Evolutionary conservation across 2,797 vertebrate genomes (phyloP), one percentile per base, ranked within the genome.

Genomic region (Characodon lateralis): DNA sequence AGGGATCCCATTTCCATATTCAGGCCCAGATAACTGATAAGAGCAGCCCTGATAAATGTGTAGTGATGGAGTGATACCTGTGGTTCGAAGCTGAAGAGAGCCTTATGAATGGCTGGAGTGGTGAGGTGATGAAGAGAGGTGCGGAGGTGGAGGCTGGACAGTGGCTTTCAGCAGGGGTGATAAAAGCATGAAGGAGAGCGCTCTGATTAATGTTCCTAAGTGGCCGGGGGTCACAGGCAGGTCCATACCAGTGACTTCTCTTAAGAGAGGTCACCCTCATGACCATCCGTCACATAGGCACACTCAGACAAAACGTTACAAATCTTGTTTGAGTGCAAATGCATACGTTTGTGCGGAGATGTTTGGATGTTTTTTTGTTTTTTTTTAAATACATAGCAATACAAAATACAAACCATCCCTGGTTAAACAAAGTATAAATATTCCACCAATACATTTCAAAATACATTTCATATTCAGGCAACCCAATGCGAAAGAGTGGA

Each of bases 1-100:
- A 96, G 96, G 95, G 96, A 98, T 98, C 97, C 95, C 95, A 97
- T 99, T 99, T 99, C 97, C 97, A 99, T 99, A 99, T 97, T 97
- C 97, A 93, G 96, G 95, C 95, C 95, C 95, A 91, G 94, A 91
- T 91, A 90, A 82, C 91, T 96, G 97, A 98, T 98, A 98, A 97
- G 95, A 94, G 93, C 86, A 88, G 91, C 86, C 90, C 96, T 98
- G 98, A 99, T 98, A 97, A 99, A 98, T 97, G 97, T 95, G 93
- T 94, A 95, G 95, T 91, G 97, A 98, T 97, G 96, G 94, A 94
- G 95, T 96, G 97, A 98, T 99, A 98, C 96, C 96, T 97, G 96
- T 94, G 94, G 96, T 95, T 88, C 74, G 81, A 83, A 83, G 95
- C 93, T 97, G 97, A 98, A 97, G 96, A 97, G 93, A 91, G 95